Base-by-base conservation (phyloP, 23 tunicate genomes). In the Phallusia fumigata region DNA sequence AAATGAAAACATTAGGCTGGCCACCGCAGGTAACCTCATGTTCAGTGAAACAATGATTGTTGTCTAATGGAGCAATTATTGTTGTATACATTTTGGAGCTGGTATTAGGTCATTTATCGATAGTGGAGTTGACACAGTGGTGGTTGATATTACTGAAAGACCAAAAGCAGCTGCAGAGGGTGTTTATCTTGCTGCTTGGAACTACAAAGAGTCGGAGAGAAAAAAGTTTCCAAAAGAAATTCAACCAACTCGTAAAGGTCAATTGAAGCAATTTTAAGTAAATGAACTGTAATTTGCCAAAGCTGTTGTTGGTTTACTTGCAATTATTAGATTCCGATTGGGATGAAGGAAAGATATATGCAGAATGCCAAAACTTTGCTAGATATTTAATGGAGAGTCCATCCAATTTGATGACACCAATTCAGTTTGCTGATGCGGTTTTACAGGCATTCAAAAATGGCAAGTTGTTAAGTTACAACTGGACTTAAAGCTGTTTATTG, bases 301-400 rank as follows among this genome's bases (percentile, higher is more conserved):
- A 75, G 22, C 24, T 30, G 1, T 6, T 75, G 69, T 32, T 47
- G 32, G 0, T 34, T 72, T 8, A 0, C 49, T 33, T 22, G 22
- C 40, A 33, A 32, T 76, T 35, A 49, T 19, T 49, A 50, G 74
- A 34, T 24, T n/a, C 50, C 0, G 82, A 79, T 31, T 95, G 99
- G 99, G 65, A 76, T 18, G 65, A 72, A 65, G 99, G 99, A 30
- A 65, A 65, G 53, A 52, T 90, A 36, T 80, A 76, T 33, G 99
- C 92, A 11, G 91, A 95, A 47, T 82, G 88, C 52, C 99, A 95
- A 51, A 95, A 95, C 76, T 86, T 87, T 53, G 91, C 95, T 0
- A 88, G 99, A 32, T 72, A 83, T 80, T 52, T 95, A 44, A 95
- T 95, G 99, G 95, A 95, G 33, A 73, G 86, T 75, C 99, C 99